Conservation (phyloP, 2,113 vertebrate species). For the Syngnathus floridae region DNA sequence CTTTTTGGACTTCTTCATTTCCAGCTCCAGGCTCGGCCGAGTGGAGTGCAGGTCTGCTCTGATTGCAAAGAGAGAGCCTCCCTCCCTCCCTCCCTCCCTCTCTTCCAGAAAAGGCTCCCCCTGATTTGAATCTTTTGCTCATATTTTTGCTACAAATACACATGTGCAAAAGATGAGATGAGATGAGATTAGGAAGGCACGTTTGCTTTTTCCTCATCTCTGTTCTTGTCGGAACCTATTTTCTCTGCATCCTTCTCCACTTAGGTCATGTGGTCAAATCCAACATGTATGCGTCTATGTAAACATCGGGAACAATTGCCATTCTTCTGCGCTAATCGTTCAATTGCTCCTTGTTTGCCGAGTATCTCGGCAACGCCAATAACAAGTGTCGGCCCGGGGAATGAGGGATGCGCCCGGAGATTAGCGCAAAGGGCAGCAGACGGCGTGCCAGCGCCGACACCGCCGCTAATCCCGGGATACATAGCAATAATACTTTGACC, state of each 20-base stretch:
- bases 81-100: neutral
- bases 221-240: neutral
- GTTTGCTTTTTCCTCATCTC: neutral
- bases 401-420: slow-evolving; percentile 34
- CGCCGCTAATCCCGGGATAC: slow-evolving; percentile 47
- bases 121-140: slow-evolving; percentile 19
- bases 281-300: neutral
- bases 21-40: slow-evolving; percentile 22
- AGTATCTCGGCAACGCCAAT: slow-evolving; percentile 44
- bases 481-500: slow-evolving; percentile 37
- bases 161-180: neutral
- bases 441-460: slow-evolving; percentile 46
- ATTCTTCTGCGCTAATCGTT: slow-evolving; percentile 13
- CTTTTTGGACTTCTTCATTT: neutral
- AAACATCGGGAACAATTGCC: neutral
- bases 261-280: too few species aligned
- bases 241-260: too few species aligned
- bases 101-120: neutral
- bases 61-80: slow-evolving; percentile 35
- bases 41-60: slow-evolving; percentile 16
- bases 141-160: neutral
- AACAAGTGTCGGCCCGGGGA: slow-evolving; percentile 13
- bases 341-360: slow-evolving; percentile 23
- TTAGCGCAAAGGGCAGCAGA: slow-evolving; percentile 45
- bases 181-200: neutral